Conservation (phyloP, 1,140 invertebrate genomes). For the Drosophila pectinifera region DNA sequence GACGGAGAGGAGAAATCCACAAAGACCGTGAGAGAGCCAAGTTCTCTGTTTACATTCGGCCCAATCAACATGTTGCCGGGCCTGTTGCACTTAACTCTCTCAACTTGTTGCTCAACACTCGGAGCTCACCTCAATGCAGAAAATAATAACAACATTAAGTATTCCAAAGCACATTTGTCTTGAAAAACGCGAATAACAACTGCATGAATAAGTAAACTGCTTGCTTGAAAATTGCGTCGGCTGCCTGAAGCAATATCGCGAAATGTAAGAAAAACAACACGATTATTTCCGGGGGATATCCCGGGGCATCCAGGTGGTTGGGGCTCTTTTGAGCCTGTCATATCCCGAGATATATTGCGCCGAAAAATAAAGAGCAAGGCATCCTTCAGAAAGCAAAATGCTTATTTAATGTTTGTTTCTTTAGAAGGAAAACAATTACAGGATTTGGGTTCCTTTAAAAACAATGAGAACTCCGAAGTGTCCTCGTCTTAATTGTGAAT, state of each 20-base stretch:
- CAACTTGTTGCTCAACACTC: slow-evolving; percentile 46
- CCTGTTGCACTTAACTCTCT: slow-evolving; percentile 31
- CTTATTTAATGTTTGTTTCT: slow-evolving; percentile 26
- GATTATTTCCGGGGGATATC: slow-evolving; percentile 4
- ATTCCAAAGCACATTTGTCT: slow-evolving; percentile 54
- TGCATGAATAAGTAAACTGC: slow-evolving; percentile 60
- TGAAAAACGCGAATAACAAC: slow-evolving; percentile 42
- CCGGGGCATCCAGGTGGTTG: slow-evolving; percentile 5
- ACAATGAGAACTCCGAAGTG: too few species aligned
- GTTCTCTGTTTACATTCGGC: slow-evolving; percentile 46
- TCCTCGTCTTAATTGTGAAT: background rate
- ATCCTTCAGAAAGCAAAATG: background rate
- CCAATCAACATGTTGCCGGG: slow-evolving; percentile 30
- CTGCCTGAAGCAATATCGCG: slow-evolving; percentile 28
- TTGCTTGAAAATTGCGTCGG: slow-evolving; percentile 21
- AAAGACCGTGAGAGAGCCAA: slow-evolving; percentile 4
- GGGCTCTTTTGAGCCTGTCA: slow-evolving; percentile 1
- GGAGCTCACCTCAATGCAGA: slow-evolving; percentile 18
- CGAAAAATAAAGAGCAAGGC: background rate
- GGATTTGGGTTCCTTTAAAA: too few species aligned
- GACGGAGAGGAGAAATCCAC: background rate
- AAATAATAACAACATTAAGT: slow-evolving; percentile 43
- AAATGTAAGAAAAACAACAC: slow-evolving; percentile 63
- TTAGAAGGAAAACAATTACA: slow-evolving; percentile 4
- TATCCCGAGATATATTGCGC: background rate